phyloP scores from a whole-genome alignment of 2,113 vertebrate genomes.

The Callithrix jacchus region DNA sequence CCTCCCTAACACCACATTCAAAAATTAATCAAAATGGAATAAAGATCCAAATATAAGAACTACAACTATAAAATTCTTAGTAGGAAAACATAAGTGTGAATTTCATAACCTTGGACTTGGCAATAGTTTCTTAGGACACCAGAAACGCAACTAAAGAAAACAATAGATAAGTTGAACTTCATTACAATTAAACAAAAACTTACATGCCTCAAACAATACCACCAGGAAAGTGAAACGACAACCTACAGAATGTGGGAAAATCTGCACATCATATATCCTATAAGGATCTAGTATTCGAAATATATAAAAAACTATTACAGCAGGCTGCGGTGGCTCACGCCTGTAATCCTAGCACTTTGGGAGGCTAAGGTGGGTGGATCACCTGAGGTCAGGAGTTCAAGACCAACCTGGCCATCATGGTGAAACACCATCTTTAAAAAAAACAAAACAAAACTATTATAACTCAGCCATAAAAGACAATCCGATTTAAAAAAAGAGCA shows the following conservation, averaged over 20 bases:
- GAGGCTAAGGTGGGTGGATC: too few relatives aligned
- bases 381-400: too few relatives aligned
- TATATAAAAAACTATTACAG: background rate
- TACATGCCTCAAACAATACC: background rate
- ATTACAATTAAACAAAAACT: background rate
- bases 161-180: background rate
- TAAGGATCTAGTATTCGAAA: background rate
- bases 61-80: background rate
- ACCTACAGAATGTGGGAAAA: background rate
- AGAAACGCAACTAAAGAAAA: background rate
- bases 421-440: too few relatives aligned
- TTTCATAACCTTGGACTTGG: background rate
- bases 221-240: background rate
- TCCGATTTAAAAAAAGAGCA: background rate
- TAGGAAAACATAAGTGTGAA: background rate
- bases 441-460: background rate
- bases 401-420: too few relatives aligned
- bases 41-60: background rate
- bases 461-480: background rate
- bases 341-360: too few relatives aligned
- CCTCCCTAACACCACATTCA: background rate
- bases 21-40: background rate
- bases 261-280: background rate
- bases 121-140: background rate
- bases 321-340: too few relatives aligned